Evolutionary conservation across 2,113 vertebrate species (phyloP), one percentile per base, ranked within the genome.

Genomic region (Orientallactaga bullata): DNA sequence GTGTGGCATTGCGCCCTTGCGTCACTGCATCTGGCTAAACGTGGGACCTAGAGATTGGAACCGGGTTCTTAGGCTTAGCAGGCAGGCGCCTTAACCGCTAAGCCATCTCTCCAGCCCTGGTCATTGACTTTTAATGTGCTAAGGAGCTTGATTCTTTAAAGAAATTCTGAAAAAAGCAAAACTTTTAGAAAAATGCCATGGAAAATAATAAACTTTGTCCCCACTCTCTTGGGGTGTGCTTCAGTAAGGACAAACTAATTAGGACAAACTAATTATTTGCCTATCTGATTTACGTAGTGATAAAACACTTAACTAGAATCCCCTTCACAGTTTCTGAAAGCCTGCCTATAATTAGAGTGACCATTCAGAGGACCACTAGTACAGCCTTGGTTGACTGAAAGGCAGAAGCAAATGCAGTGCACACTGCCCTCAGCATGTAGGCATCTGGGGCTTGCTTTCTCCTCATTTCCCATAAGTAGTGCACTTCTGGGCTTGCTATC

Each of bases 111-210:
- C n/a, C n/a, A n/a, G n/a, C n/a, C n/a, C n/a, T n/a, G n/a, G 69
- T 74, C 85, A 37, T 10, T 85, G 73, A 28, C 61, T 90, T 72
- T 5, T 37, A 71, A 87, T 68, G 37, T 88, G 42, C 9, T 35
- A 26, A 55, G 47, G 90, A 68, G 47, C 37, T 37, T 21, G 42
- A 4, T 61, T 32, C 85, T 92, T 90, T 94, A 42, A 96, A 94
- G 32, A 68, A 82, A 84, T 35, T 88, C 91, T 74, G 65, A 79
- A 94, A 30, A 23, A 78, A 86, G 24, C 17, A 86, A 30, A 17
- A 42, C 69, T 65, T 79, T 78, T 60, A 72, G 74, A 71, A 94
- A 94, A 82, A 81, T 65, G 37, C 16, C 28, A 21, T 47, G 13
- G 90, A 60, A 47, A 35, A 58, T 84, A 73, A 37, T 60, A 86